phyloP scores from a whole-genome alignment of 2,113 vertebrate genomes.

The Nannospalax galili region DNA sequence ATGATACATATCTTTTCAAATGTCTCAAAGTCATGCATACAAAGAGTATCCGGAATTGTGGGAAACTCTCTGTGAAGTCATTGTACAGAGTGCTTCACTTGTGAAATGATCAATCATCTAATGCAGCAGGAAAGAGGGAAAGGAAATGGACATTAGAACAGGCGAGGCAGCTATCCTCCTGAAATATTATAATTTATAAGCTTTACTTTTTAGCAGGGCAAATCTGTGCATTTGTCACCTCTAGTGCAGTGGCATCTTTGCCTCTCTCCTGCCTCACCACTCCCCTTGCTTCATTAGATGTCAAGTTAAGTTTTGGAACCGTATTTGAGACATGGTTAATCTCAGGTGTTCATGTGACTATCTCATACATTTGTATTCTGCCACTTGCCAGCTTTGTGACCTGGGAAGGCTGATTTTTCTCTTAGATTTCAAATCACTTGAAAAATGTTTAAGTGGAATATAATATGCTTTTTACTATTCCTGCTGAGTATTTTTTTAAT shows the following conservation, averaged over 20 bases:
- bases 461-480: neutral
- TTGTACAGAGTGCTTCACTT: neutral
- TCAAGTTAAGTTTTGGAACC: neutral
- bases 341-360: too few relatives aligned
- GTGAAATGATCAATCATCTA: neutral
- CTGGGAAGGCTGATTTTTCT: neutral
- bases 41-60: neutral
- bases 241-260: neutral
- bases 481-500: neutral
- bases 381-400: neutral
- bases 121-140: neutral
- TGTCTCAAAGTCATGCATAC: neutral
- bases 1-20: neutral
- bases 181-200: neutral
- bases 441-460: neutral
- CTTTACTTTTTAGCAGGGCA: neutral
- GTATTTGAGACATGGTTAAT: neutral
- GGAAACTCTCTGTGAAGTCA: constrained; percentile 7
- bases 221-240: neutral
- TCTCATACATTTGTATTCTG: neutral
- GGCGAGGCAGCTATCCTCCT: neutral
- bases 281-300: neutral
- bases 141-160: neutral
- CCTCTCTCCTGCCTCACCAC: neutral
- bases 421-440: neutral